Evolutionary conservation across 2,888 invertebrate genomes (phyloP), one percentile per base, ranked within the genome.

Genomic region (Linnaemya tessellans): DNA sequence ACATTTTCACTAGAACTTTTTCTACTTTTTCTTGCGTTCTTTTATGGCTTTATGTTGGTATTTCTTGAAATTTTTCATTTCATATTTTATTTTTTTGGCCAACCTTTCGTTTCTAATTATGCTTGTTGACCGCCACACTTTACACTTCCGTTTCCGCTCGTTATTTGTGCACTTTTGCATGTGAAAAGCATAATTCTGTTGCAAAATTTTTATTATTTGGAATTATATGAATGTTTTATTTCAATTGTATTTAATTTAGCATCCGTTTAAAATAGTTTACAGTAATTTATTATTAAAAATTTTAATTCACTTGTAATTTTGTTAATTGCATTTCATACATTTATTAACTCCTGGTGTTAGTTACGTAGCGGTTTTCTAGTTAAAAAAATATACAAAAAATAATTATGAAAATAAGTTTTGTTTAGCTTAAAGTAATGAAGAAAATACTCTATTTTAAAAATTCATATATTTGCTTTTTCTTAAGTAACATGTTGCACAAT

Each of bases 131-230:
- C 82, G 46, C 74, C 49, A 60, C 73, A 68, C 74, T 54, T 65
- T 64, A 65, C 81, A 75, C 54, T 79, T 85, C 84, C 81, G 85
- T 85, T 79, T 85, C 79, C 78, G 68, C 46, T 79, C 60, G 62
- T 79, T 74, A 78, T 79, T 65, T 81, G 35, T 41, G 22, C 13
- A 20, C 7, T 25, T 64, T 64, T 43, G 41, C 65, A 25, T 46
- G 35, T 30, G 18, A 67, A 67, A 64, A 38, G 22, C 56, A 10
- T 78, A 18, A 54, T 43, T 22, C 11, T 73, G 22, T n/a, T 64
- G 11, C 25, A 67, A 35, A 20, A 18, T 49, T 22, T 49, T 51
- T 51, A 62, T 64, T 62, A 43, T 62, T 20, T 54, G 68, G 15
- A 73, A 10, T 78, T 73, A 30, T 60, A 54, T 62, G 22, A 22